phyloP scores from a whole-genome alignment of 2,797 vertebrate genomes.

The Podarcis siculus region DNA sequence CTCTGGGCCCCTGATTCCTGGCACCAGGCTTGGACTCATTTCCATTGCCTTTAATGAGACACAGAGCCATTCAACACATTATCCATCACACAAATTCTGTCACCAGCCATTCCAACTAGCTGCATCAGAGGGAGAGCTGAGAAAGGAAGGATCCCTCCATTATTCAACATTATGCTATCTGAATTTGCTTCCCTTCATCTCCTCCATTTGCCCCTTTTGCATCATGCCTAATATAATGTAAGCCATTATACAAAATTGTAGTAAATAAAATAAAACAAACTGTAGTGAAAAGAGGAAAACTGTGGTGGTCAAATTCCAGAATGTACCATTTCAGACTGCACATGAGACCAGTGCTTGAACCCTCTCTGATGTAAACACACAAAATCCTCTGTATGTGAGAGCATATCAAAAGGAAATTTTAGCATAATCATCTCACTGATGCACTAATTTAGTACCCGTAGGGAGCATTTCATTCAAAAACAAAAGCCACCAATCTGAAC shows the following conservation, averaged over 20 bases:
- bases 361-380: no score
- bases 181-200: no score
- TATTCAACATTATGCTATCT: background rate
- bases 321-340: background rate
- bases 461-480: background rate
- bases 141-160: background rate
- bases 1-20: no score
- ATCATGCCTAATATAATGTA: background rate
- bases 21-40: no score
- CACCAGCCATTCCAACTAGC: background rate
- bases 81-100: no score
- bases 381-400: no score
- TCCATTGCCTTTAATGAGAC: no score
- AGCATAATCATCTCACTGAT: background rate
- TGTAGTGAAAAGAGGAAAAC: background rate
- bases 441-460: background rate
- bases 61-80: background rate
- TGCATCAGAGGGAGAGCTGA: background rate
- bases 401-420: background rate
- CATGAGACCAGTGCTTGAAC: no score
- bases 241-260: background rate
- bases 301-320: background rate
- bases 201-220: background rate
- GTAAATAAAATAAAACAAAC: background rate
- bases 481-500: background rate